Evolutionary conservation across 2,888 invertebrate species (phyloP).

Genomic region (Apeira syringaria): DNA sequence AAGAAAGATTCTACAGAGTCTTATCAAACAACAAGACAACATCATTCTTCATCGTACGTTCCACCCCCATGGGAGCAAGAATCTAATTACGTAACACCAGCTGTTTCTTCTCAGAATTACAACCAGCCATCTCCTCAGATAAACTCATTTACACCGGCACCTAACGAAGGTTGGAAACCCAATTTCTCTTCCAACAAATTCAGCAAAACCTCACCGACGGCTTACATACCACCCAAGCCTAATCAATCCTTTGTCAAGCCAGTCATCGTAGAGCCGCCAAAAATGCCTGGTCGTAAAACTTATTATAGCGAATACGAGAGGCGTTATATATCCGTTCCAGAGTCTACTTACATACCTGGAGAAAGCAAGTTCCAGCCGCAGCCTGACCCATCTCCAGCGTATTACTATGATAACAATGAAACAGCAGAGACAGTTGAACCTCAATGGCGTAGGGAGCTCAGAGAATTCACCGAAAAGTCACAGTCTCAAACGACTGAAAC

Average conservation of each 20-base stretch:
- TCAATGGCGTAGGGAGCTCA: slow-evolving; percentile 75
- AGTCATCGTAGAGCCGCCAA: slow-evolving; percentile 53
- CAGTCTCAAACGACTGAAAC: slow-evolving; percentile 57
- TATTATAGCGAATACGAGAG: slow-evolving; percentile 79
- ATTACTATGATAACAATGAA: slow-evolving; percentile 74
- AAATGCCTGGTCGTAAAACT: slow-evolving; percentile 67
- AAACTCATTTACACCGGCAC: slow-evolving; percentile 40
- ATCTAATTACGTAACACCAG: slow-evolving; percentile 52
- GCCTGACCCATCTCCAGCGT: slow-evolving; percentile 73
- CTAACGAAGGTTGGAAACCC: slow-evolving; percentile 56
- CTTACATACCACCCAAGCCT: slow-evolving; percentile 75
- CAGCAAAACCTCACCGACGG: slow-evolving; percentile 60
- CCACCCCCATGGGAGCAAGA: slow-evolving; percentile 80
- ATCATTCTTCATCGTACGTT: slow-evolving; percentile 70
- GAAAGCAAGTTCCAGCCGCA: slow-evolving; percentile 72
- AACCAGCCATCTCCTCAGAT: slow-evolving; percentile 56
- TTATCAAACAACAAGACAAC: slow-evolving; percentile 62
- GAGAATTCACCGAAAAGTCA: slow-evolving; percentile 75
- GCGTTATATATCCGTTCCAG: slow-evolving; percentile 75
- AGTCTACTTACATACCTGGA: slow-evolving; percentile 69
- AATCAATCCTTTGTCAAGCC: slow-evolving; percentile 75
- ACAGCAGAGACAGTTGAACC: slow-evolving; percentile 65
- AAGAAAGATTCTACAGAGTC: slow-evolving; percentile 53
- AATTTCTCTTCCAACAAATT: slow-evolving; percentile 53
- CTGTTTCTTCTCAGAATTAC: slow-evolving; percentile 53